Conservation (phyloP, 2,797 vertebrate species). For the Poeciliopsis presidionis region DNA sequence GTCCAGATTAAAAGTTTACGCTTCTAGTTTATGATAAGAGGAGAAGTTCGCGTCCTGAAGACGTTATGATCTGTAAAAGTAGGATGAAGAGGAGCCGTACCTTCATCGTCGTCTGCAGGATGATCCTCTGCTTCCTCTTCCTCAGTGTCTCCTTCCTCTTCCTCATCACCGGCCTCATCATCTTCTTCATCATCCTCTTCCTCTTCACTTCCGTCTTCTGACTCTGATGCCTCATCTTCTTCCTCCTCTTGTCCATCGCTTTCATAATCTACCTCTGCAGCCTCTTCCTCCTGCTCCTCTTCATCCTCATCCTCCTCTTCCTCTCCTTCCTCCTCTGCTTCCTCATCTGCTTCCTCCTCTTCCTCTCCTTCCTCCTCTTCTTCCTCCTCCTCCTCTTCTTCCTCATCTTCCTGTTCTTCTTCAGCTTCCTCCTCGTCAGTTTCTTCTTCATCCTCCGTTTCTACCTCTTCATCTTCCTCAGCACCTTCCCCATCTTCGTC, state of each 20-base stretch:
- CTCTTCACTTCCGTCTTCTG: background rate
- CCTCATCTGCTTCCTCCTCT: fast-evolving
- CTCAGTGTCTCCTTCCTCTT: background rate
- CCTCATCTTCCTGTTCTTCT: background rate
- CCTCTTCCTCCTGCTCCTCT: fast-evolving
- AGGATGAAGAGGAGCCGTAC: conserved; percentile 9
- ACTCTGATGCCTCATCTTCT: conserved; percentile 11
- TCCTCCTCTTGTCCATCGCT: background rate
- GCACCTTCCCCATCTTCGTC: conserved; percentile 40
- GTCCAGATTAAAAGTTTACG: background rate
- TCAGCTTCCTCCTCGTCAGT: background rate
- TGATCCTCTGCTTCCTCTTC: conserved; percentile 8
- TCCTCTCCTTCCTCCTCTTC: background rate
- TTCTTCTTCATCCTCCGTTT: background rate
- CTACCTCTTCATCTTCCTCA: background rate
- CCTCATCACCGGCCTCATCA: background rate
- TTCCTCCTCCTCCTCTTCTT: fast-evolving
- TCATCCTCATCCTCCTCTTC: fast-evolving
- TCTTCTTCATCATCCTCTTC: conserved; percentile 11
- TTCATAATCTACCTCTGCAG: fast-evolving
- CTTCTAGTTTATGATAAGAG: background rate
- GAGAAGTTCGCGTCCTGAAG: background rate
- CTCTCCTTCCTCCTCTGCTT: fast-evolving
- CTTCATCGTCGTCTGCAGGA: conserved; percentile 31
- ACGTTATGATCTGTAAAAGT: background rate